phyloP scores from a whole-genome alignment of 1,140 invertebrate genomes.

The Orussus abietinus region DNA sequence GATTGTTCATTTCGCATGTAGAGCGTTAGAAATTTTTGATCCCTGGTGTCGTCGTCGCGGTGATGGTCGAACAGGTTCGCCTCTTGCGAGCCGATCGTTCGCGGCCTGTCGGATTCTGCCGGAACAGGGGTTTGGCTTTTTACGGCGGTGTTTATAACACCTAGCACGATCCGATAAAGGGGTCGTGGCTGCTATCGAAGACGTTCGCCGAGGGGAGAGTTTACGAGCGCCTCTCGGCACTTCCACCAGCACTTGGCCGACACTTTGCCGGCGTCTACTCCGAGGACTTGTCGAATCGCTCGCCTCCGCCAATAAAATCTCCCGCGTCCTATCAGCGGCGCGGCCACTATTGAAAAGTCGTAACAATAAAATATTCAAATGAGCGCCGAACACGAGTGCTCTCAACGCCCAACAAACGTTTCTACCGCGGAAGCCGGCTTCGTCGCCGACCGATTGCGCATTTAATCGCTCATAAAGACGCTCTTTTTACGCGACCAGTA shows the following conservation, averaged over 20 bases:
- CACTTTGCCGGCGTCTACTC: too few relatives aligned
- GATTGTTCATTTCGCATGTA: too few relatives aligned
- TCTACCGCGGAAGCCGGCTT: too few relatives aligned
- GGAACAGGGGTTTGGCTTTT: too few relatives aligned
- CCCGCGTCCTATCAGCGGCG: slow-evolving; percentile 17
- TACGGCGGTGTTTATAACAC: slow-evolving; percentile 28
- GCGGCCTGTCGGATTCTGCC: too few relatives aligned
- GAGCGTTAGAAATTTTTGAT: too few relatives aligned
- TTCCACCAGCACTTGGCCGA: too few relatives aligned
- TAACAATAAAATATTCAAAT: slow-evolving; percentile 40
- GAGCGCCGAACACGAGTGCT: slow-evolving; percentile 15
- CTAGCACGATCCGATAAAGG: slow-evolving; percentile 29
- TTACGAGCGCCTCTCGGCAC: slow-evolving; percentile 23
- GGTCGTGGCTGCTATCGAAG: slow-evolving; percentile 37
- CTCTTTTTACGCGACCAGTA: slow-evolving; percentile 26
- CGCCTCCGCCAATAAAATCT: slow-evolving; percentile 22
- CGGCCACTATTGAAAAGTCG: slow-evolving; percentile 22
- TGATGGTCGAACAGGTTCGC: too few relatives aligned
- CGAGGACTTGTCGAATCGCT: slow-evolving; percentile 9
- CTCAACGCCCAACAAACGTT: too few relatives aligned
- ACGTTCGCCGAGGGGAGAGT: slow-evolving; percentile 24
- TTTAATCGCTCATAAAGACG: slow-evolving; percentile 40
- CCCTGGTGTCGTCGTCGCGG: too few relatives aligned
- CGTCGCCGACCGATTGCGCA: slow-evolving; percentile 29
- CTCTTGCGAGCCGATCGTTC: too few relatives aligned